Base-by-base conservation (phyloP, 2,888 invertebrate genomes). In the Gari tellinella region DNA sequence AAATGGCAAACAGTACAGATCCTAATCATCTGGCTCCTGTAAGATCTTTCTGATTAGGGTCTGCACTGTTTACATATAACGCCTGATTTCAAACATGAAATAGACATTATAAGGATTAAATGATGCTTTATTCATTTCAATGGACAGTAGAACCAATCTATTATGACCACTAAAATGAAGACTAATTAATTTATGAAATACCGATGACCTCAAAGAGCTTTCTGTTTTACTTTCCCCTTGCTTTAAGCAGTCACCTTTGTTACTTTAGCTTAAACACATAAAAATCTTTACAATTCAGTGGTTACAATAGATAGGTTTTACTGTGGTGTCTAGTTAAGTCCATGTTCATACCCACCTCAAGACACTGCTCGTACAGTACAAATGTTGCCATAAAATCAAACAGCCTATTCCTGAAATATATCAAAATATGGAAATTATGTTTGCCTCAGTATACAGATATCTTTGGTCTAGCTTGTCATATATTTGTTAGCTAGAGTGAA, bases 361-460 rank as follows among this genome's bases (percentile, higher is more conserved):
- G 88, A 86, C 97, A 97, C n/a, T 95, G 94, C 77, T 97, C 95
- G 85, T 96, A 94, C 61, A 97, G 94, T 25, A 96, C 95, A 88
- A 95, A 94, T 87, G 97, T 97, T 0, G 96, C 95, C 53, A 95
- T 93, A 88, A 96, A 94, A 90, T 99, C 96, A 91, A 99, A 99
- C 14, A 99, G 92, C 26, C 98, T 94, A 69, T 95, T 94, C 77
- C 92, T 92, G 86, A 52, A 85, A 82, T 10, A 31, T 7, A 10
- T 31, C 31, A 31, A 31, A 31, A 31, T 31, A 31, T 31, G 45
- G 48, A 19, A 49, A n/a, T n/a, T n/a, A n/a, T n/a, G n/a, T 49
- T 1, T 15, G 49, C 49, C 15, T 17, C 5, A 21, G 5, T 10
- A 8, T 15, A 48, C 15, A 19, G 10, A 49, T 49, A 19, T 17